A percentile compares a stretch with the other conserved stretches of the same genome.
These are phyloP conservation scores for Canis aureus DNA, from an alignment of 2,113 vertebrate species.

Conservation along the genomic window DNA sequence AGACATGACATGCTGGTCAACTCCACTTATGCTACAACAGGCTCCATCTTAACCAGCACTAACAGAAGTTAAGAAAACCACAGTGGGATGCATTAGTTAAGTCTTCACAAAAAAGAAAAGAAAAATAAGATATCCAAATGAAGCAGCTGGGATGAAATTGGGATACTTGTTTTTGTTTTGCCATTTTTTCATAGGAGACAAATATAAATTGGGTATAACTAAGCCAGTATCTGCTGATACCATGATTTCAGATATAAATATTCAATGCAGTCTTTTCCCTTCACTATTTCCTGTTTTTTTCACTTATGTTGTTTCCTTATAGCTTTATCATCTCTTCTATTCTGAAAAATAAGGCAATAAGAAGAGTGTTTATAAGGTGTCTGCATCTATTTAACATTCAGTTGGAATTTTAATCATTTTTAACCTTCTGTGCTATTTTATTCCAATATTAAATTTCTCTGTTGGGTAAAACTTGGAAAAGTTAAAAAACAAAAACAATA, in stretches of 20 bases:
- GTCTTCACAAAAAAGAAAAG: not conserved
- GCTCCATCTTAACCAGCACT: not conserved
- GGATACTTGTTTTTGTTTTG: not conserved
- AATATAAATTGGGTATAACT: not conserved
- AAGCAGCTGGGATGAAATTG: not conserved
- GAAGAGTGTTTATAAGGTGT: not conserved
- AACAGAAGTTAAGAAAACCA: not conserved
- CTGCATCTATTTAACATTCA: not conserved
- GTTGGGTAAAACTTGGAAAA: not conserved
- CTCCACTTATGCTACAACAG: not conserved
- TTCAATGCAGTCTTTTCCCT: not conserved
- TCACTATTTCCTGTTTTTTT: not conserved
- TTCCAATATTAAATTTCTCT: not conserved
- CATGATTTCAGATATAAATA: not conserved
- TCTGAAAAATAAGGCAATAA: not conserved
- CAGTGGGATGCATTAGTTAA: not conserved
- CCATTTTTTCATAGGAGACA: not conserved
- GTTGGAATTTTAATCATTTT: constrained; percentile 25
- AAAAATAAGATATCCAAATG: not conserved
- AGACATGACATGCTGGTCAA: not conserved
- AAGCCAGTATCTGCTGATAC: not conserved
- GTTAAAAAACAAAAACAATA: not conserved
- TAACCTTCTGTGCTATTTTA: constrained; percentile 5
- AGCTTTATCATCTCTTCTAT: not conserved
- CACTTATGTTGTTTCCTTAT: not conserved